phyloP scores from a whole-genome alignment of 2,888 invertebrate species.

The Metellina segmentata region DNA sequence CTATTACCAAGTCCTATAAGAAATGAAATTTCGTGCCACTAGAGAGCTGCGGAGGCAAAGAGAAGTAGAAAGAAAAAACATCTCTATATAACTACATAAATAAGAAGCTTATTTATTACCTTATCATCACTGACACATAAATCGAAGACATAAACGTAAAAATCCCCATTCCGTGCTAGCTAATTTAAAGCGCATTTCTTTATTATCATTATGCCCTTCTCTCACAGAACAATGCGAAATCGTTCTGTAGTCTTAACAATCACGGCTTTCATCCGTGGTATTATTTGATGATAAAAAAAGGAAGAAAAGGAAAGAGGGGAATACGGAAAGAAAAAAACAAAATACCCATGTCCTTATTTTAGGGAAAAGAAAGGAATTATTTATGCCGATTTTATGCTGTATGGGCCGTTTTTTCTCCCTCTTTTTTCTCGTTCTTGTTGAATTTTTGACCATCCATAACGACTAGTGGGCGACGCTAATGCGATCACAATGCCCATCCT shows the following conservation, averaged over 20 bases:
- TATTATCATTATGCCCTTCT: conserved; percentile 56
- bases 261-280: conserved; percentile 57
- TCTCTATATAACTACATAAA: conserved; percentile 72
- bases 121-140: conserved; percentile 76
- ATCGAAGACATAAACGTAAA: conserved; percentile 74
- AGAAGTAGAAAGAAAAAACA: conserved; percentile 4
- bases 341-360: conserved; percentile 10
- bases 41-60: background rate
- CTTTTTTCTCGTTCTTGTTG: background rate
- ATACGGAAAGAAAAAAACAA: conserved; percentile 2
- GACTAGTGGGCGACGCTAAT: background rate
- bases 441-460: conserved; percentile 19
- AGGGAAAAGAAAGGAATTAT: conserved; percentile 63
- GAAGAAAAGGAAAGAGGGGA: conserved; percentile 2
- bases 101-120: conserved; percentile 75
- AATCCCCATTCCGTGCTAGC: conserved; percentile 65
- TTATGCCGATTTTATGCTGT: conserved; percentile 70
- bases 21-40: conserved; percentile 73
- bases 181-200: conserved; percentile 75
- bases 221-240: conserved; percentile 66
- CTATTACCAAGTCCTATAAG: conserved; percentile 69
- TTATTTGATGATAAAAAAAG: background rate
- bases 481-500: background rate
- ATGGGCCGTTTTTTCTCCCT: background rate
- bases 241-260: conserved; percentile 63